Evolutionary conservation across 2,797 vertebrate species (phyloP).

Genomic region (Notoglanidium macrostoma): DNA sequence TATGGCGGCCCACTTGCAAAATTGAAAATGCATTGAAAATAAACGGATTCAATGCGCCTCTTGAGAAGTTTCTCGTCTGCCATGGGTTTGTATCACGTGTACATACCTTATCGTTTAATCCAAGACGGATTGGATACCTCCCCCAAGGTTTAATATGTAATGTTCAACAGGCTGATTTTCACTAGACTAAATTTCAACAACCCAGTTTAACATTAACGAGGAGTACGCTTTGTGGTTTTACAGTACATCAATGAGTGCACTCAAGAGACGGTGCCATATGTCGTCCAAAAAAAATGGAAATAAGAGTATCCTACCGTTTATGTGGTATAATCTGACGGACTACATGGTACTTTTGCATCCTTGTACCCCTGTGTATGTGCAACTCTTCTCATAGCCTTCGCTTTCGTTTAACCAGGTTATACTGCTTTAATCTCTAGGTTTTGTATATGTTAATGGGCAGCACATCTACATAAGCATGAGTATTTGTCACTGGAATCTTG

Average conservation of each 20-base stretch:
- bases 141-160: not conserved
- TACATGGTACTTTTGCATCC: not conserved
- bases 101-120: conserved; percentile 12
- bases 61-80: not conserved
- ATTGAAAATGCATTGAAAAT: not conserved
- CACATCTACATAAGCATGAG: not conserved
- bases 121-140: not conserved
- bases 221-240: not conserved
- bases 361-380: not conserved
- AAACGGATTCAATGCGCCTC: not conserved
- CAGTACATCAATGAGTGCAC: not conserved
- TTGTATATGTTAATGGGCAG: not conserved
- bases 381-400: not conserved
- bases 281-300: not conserved
- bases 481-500: not conserved
- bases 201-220: not conserved
- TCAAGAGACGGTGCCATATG: not conserved
- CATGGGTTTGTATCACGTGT: not conserved
- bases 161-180: conserved; percentile 21
- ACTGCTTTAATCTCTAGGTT: not conserved
- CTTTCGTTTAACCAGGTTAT: not conserved
- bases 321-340: not conserved
- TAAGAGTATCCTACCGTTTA: not conserved
- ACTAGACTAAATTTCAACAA: not conserved
- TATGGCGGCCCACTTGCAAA: conserved; percentile 47